These are phyloP conservation scores for Haplochromis vanheusdeni DNA, from an alignment of 2,113 vertebrate genomes.

Conservation along the genomic window DNA sequence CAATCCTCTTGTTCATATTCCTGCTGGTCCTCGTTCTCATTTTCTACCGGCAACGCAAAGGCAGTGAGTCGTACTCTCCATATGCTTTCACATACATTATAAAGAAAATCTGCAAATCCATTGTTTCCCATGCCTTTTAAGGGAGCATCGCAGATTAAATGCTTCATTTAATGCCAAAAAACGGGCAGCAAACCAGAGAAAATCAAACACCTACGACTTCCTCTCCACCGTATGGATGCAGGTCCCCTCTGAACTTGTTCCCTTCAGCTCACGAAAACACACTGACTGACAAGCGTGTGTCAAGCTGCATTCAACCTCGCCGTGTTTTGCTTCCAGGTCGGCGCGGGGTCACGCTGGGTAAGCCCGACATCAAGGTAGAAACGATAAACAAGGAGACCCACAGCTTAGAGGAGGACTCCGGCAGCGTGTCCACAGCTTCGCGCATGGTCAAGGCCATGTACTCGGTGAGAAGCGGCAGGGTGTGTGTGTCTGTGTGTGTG, in stretches of 20 bases:
- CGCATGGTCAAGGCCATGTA: conserved; percentile 98
- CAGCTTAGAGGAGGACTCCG: conserved; percentile 88
- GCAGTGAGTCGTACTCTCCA: conserved; percentile 79
- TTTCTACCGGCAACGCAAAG: conserved; percentile 94
- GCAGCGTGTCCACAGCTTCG: conserved; percentile 89
- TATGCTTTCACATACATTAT: neutral
- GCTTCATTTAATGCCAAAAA: neutral
- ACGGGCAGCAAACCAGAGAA: neutral
- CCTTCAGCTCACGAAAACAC: conserved; percentile 6
- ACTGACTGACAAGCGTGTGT: neutral
- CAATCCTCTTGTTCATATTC: conserved; percentile 79
- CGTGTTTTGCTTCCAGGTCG: conserved; percentile 77
- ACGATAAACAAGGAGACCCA: conserved; percentile 94
- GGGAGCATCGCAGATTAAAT: neutral
- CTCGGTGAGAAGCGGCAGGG: conserved; percentile 76
- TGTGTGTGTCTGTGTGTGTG: neutral
- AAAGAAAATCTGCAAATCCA: neutral
- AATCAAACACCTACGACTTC: neutral
- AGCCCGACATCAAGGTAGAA: conserved; percentile 96
- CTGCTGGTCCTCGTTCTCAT: conserved; percentile 79
- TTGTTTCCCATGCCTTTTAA: neutral
- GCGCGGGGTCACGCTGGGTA: conserved; percentile 90
- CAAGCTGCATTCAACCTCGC: conserved; percentile 29
- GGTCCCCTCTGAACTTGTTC: neutral
- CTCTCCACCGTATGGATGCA: neutral